Conservation (phyloP, 2,113 vertebrate species). For the Paraplagusia blochii region DNA sequence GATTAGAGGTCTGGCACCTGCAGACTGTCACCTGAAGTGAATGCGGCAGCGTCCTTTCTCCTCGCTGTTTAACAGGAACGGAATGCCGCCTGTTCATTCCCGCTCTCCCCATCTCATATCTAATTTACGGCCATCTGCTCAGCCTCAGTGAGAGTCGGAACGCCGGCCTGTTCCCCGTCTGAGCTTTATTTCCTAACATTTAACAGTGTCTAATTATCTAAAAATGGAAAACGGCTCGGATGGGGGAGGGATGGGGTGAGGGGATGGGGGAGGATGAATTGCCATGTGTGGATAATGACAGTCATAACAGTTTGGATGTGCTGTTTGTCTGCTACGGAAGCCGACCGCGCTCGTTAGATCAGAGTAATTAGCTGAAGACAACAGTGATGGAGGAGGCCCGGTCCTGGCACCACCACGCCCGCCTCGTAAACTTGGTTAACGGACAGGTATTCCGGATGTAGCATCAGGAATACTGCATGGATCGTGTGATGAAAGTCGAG, state of each 20-base stretch:
- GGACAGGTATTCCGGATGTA: neutral
- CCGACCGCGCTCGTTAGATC: constrained; percentile 67
- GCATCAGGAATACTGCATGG: neutral
- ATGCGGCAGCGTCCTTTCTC: constrained; percentile 15
- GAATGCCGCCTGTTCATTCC: constrained; percentile 17
- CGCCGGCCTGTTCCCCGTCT: constrained; percentile 52
- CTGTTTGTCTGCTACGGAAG: constrained; percentile 59
- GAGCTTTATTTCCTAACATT: constrained; percentile 70
- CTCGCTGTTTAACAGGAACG: constrained; percentile 20
- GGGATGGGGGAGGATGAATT: too few relatives aligned
- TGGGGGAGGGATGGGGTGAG: too few relatives aligned
- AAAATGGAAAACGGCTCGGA: constrained; percentile 42
- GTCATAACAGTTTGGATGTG: constrained; percentile 62
- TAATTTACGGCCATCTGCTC: constrained; percentile 72
- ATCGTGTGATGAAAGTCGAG: constrained; percentile 16
- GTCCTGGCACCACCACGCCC: constrained; percentile 17
- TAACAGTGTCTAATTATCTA: constrained; percentile 70
- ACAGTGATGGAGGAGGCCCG: constrained; percentile 53
- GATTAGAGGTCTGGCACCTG: constrained; percentile 28
- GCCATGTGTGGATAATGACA: constrained; percentile 53
- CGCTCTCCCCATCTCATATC: constrained; percentile 37
- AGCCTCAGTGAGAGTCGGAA: constrained; percentile 63
- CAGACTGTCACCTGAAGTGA: constrained; percentile 14
- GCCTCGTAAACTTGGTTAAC: constrained; percentile 16
- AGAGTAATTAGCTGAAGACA: constrained; percentile 65